phyloP scores from a whole-genome alignment of 2,888 invertebrate species.

The Herminia tarsipennalis region DNA sequence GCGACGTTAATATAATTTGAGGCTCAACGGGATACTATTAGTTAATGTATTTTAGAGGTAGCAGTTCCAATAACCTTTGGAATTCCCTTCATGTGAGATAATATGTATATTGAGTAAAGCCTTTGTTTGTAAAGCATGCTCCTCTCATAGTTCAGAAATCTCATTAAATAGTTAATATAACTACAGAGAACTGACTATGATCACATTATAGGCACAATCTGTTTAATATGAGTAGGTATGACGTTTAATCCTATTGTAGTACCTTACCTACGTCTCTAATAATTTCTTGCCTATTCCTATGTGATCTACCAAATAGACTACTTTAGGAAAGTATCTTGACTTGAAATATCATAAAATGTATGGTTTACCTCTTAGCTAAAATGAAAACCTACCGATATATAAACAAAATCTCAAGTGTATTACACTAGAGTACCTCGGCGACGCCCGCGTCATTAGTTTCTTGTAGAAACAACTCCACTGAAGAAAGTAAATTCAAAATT shows the following conservation, averaged over 20 bases:
- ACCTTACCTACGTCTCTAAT: too few relatives aligned
- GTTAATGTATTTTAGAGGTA: conserved; percentile 5
- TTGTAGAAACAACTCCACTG: conserved; percentile 28
- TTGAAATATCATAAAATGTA: conserved; percentile 27
- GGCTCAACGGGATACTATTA: neutral
- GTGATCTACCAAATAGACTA: conserved; percentile 6
- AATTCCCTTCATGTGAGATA: conserved; percentile 16
- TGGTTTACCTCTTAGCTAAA: conserved; percentile 27
- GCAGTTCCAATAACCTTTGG: conserved; percentile 6
- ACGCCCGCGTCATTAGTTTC: conserved; percentile 34
- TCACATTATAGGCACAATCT: too few relatives aligned
- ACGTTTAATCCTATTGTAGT: too few relatives aligned
- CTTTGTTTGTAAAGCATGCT: conserved; percentile 23
- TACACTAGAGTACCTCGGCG: conserved; percentile 27
- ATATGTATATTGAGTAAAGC: conserved; percentile 14
- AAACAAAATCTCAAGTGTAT: conserved; percentile 32
- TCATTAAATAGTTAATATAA: conserved; percentile 27
- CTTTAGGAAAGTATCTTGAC: conserved; percentile 20
- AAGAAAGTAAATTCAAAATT: conserved; percentile 39
- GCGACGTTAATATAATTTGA: conserved; percentile 1
- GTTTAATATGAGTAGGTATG: too few relatives aligned
- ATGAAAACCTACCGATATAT: conserved; percentile 33
- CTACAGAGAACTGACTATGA: too few relatives aligned
- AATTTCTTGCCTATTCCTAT: too few relatives aligned
- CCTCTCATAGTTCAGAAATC: conserved; percentile 28